A percentile compares a stretch with the other conserved stretches of the same genome.
Evolutionary conservation across 1,140 invertebrate genomes (phyloP).

Genomic region (Tetramorium parvispinum): DNA sequence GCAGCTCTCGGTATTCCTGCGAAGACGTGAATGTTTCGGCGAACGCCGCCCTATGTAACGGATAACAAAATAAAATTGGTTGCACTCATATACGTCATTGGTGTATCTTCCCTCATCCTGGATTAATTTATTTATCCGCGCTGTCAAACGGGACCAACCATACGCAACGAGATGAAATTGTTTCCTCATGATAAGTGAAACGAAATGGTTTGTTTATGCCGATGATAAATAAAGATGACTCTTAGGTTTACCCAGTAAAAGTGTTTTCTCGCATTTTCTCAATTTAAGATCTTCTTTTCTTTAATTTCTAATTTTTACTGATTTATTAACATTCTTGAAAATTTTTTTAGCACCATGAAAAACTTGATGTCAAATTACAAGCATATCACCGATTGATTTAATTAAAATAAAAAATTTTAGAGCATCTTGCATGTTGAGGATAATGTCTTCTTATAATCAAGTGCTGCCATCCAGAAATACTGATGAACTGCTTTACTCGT

Average conservation of each 20-base stretch:
- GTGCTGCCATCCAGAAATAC: slow-evolving; percentile 21
- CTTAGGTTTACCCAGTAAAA: background rate
- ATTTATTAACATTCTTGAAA: background rate
- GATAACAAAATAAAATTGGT: slow-evolving; percentile 46
- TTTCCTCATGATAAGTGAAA: slow-evolving; percentile 10
- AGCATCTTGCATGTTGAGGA: background rate
- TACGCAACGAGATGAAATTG: background rate
- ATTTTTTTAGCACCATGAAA: background rate
- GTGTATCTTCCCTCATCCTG: background rate
- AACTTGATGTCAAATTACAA: background rate
- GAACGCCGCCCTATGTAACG: slow-evolving; percentile 33
- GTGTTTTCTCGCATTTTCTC: background rate
- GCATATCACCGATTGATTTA: background rate
- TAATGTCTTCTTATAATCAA: slow-evolving; percentile 1
- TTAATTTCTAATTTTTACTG: background rate
- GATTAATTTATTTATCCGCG: slow-evolving; percentile 7
- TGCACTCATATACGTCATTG: slow-evolving; percentile 39
- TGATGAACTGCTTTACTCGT: slow-evolving; percentile 1
- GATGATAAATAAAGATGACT: background rate
- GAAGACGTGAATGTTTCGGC: slow-evolving; percentile 21
- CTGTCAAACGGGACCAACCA: background rate
- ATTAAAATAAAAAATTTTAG: background rate
- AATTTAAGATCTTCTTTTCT: background rate
- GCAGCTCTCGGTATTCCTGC: slow-evolving; percentile 12
- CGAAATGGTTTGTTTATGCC: slow-evolving; percentile 24